phyloP scores from a whole-genome alignment of 35 echinoderm and acorn worm species.

The Ophioderma brevispina region DNA sequence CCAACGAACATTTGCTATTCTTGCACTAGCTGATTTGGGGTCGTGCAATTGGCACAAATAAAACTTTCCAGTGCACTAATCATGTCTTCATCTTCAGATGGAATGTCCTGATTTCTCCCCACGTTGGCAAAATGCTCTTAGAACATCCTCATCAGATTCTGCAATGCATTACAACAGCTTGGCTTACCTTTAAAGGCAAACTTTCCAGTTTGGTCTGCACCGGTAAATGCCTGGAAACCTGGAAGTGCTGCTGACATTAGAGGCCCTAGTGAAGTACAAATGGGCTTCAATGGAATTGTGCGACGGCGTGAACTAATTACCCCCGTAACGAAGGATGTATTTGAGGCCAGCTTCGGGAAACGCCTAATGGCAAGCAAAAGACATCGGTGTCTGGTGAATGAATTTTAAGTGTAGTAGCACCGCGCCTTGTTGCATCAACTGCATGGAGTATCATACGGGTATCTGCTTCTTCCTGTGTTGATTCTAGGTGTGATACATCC shows the following conservation, averaged over 20 bases:
- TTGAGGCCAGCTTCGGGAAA: background rate
- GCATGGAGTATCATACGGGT: too few relatives aligned
- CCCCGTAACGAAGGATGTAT: background rate
- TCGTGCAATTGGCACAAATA: background rate
- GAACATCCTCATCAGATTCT: background rate
- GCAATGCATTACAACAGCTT: background rate
- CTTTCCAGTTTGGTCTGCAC: conserved; percentile 10
- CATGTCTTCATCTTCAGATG: background rate
- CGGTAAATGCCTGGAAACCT: conserved; percentile 17
- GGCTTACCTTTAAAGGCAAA: background rate
- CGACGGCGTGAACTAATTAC: background rate
- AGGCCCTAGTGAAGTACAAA: conserved; percentile 18
- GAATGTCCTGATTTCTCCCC: background rate
- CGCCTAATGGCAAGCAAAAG: conserved; percentile 30
- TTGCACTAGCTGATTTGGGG: background rate
- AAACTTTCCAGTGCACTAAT: background rate
- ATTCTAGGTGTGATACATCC: background rate
- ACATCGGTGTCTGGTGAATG: conserved; percentile 54
- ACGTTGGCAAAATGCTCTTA: background rate
- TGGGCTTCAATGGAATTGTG: background rate
- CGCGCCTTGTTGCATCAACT: conserved; percentile 25
- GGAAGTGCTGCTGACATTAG: background rate
- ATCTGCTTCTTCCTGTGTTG: conserved; percentile 40
- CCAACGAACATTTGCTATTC: background rate
- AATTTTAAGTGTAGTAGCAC: conserved; percentile 20